These are phyloP conservation scores for Tachysurus fulvidraco DNA, from an alignment of 2,113 vertebrate genomes.

Conservation along the genomic window DNA sequence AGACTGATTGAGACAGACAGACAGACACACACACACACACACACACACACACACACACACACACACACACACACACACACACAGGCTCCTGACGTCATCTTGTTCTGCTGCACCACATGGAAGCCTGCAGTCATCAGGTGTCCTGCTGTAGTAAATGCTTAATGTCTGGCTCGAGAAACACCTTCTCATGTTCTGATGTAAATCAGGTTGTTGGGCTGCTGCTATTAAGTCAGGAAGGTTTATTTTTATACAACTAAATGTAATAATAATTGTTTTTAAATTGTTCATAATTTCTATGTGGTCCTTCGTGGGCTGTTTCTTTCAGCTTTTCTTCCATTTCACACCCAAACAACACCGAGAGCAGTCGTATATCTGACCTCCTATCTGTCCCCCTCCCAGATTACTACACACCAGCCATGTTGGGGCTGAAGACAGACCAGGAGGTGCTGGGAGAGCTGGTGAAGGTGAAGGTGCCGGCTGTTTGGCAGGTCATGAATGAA, in stretches of 20 bases:
- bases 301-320: neutral
- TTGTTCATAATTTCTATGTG: neutral
- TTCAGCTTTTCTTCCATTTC: neutral
- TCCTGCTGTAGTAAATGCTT: neutral
- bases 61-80: no score
- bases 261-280: neutral
- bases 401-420: conserved; percentile 88
- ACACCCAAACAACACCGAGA: neutral
- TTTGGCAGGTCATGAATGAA: conserved; percentile 83
- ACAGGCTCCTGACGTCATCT: neutral
- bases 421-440: conserved; percentile 90
- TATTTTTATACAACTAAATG: neutral
- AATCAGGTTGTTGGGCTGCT: neutral
- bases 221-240: neutral
- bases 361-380: neutral
- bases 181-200: neutral
- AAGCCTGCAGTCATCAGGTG: neutral
- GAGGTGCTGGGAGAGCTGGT: conserved; percentile 92
- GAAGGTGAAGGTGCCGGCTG: conserved; percentile 82
- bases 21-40: no score
- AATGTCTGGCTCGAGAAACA: neutral
- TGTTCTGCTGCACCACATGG: neutral
- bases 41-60: no score
- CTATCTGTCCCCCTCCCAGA: conserved; percentile 67
- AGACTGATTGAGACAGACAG: no score